phyloP scores from a whole-genome alignment of 2,888 invertebrate species.

The Octonoba sinensis region DNA sequence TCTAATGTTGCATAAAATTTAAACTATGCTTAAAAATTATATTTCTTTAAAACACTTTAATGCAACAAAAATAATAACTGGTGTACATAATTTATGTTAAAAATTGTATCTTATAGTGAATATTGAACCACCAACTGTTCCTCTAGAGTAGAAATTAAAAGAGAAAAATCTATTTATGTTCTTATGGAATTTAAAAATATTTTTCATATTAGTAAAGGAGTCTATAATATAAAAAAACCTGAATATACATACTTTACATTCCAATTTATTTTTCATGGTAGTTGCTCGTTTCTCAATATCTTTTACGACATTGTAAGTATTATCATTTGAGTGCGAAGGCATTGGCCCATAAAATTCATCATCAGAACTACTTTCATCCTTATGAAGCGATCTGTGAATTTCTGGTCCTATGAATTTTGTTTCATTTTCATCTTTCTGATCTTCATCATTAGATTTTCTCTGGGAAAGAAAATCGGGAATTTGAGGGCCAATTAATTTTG shows the following conservation, averaged over 20 bases:
- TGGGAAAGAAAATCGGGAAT: slow-evolving; percentile 5
- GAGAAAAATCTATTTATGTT: too few species aligned
- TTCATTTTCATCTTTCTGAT: background rate
- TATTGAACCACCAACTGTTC: too few species aligned
- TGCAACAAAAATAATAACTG: too few species aligned
- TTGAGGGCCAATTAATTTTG: slow-evolving; percentile 48
- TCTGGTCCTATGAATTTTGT: slow-evolving; percentile 31
- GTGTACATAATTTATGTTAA: too few species aligned
- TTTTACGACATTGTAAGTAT: slow-evolving; percentile 15
- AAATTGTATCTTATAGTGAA: too few species aligned
- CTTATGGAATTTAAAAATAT: too few species aligned
- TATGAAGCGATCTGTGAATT: slow-evolving; percentile 15
- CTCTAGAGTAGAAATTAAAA: too few species aligned
- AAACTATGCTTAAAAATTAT: too few species aligned
- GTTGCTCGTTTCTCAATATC: slow-evolving; percentile 47
- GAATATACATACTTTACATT: slow-evolving; percentile 23
- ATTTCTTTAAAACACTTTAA: too few species aligned
- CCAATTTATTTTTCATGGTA: slow-evolving; percentile 52
- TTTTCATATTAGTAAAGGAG: too few species aligned
- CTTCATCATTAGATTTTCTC: background rate
- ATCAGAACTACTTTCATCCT: background rate
- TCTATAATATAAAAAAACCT: background rate
- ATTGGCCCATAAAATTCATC: slow-evolving; percentile 36
- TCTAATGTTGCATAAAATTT: too few species aligned
- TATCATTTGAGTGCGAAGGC: slow-evolving; percentile 8